Percentiles rank a stretch among this genome's conserved stretches.
These are phyloP conservation scores for Eupithecia inturbata DNA, from an alignment of 2,888 invertebrate species.

Conservation along the genomic window DNA sequence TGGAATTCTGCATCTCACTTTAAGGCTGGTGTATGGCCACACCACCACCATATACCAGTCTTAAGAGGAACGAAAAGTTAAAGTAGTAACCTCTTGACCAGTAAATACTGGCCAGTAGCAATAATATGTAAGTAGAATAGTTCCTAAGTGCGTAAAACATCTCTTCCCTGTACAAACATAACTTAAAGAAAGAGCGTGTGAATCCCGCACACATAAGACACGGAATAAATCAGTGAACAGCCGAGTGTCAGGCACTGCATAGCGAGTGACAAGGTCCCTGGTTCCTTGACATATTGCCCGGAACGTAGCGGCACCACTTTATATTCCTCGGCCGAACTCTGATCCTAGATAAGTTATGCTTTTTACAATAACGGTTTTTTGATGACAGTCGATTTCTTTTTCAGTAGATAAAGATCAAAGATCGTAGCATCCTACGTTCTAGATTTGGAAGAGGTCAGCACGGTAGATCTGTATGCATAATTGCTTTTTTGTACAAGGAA, in stretches of 20 bases:
- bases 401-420: slow-evolving; percentile 13
- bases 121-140: too few species aligned
- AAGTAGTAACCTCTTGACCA: too few species aligned
- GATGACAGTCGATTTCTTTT: slow-evolving; percentile 71
- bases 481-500: slow-evolving; percentile 23
- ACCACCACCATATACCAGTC: too few species aligned
- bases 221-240: slow-evolving; percentile 39
- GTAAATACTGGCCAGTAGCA: too few species aligned
- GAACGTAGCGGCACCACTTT: slow-evolving; percentile 69
- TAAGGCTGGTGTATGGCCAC: too few species aligned
- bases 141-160: not conserved
- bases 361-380: slow-evolving; percentile 77
- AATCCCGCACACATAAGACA: slow-evolving; percentile 13
- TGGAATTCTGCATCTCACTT: too few species aligned
- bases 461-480: slow-evolving; percentile 6
- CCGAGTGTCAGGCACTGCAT: slow-evolving; percentile 39
- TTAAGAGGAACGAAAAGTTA: too few species aligned
- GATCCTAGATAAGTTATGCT: slow-evolving; percentile 73
- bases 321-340: slow-evolving; percentile 70
- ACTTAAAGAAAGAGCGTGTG: slow-evolving; percentile 6
- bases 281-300: slow-evolving; percentile 73
- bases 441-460: slow-evolving; percentile 1
- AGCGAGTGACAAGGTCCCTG: slow-evolving; percentile 47
- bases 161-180: not conserved
- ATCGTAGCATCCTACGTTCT: not conserved